Conservation (phyloP, 2,888 invertebrate species). For the Microctonus aethiopoides region DNA sequence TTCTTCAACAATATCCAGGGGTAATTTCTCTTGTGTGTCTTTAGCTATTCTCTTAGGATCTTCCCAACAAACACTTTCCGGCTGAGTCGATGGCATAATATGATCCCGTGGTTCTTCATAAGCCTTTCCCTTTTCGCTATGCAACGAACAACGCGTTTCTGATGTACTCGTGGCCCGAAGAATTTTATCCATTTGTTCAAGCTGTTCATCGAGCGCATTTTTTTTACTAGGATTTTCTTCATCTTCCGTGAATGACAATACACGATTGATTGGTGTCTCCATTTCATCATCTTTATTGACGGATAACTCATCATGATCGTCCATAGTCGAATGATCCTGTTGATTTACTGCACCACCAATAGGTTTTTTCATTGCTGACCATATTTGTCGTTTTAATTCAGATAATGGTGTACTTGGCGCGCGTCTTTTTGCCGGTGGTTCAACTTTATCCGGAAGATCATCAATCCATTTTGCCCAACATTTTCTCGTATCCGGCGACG, state of each 20-base stretch:
- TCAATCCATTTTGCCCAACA: constrained; percentile 69
- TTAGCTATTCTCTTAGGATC: constrained; percentile 65
- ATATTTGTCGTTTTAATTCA: constrained; percentile 61
- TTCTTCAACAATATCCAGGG: constrained; percentile 27
- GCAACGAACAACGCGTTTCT: constrained; percentile 55
- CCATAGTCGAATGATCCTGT: not conserved
- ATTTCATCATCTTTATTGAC: constrained; percentile 16
- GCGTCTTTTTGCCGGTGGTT: constrained; percentile 56
- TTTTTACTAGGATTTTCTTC: constrained; percentile 47
- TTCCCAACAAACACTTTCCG: constrained; percentile 80
- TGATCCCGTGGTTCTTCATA: constrained; percentile 49
- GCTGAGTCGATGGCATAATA: constrained; percentile 68
- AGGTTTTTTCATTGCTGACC: constrained; percentile 61
- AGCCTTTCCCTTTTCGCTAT: constrained; percentile 49
- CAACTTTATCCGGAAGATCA: constrained; percentile 66
- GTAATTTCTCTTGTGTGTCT: not conserved
- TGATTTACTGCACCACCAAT: constrained; percentile 3
- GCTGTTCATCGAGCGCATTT: constrained; percentile 54
- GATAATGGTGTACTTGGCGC: constrained; percentile 66
- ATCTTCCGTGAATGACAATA: constrained; percentile 50
- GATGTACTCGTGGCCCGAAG: constrained; percentile 52
- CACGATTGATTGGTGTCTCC: constrained; percentile 48
- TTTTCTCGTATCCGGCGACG: constrained; percentile 69
- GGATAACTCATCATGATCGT: not conserved
- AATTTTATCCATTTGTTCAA: constrained; percentile 57